Evolutionary conservation across 2,113 vertebrate species (phyloP).

Genomic region (Todiramphus saurophagus): DNA sequence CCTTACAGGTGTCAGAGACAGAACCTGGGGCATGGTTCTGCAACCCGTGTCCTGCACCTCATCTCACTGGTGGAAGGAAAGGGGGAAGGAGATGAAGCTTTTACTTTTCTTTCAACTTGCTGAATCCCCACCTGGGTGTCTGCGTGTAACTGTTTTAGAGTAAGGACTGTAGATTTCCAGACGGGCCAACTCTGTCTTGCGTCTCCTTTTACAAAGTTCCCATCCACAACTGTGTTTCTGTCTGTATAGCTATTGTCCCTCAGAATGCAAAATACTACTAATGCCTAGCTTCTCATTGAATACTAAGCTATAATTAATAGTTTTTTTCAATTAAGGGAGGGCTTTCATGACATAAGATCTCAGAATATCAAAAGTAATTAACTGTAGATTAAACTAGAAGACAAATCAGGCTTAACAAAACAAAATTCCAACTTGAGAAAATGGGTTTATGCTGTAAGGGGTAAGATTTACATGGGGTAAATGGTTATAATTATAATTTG

Average conservation of each 20-base stretch:
- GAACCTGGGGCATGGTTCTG: not conserved
- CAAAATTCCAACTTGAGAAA: not conserved
- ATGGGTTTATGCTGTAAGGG: not conserved
- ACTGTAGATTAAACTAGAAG: not conserved
- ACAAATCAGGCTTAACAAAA: not conserved
- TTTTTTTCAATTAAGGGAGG: not conserved
- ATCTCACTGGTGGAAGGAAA: not conserved
- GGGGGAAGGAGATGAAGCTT: not conserved
- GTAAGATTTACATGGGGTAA: not conserved
- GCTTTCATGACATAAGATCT: not conserved
- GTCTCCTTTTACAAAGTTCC: not conserved
- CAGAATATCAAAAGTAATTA: not conserved
- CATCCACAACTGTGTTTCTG: not conserved
- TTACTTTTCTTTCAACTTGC: not conserved
- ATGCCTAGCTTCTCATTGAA: not conserved
- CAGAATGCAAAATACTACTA: not conserved
- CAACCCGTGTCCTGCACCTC: not conserved
- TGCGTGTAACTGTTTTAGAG: not conserved
- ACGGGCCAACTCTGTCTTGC: not conserved
- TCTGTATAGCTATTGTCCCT: not conserved
- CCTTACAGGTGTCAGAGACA: not conserved
- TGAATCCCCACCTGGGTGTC: not conserved
- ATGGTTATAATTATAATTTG: not conserved
- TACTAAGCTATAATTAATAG: not conserved
- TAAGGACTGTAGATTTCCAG: not conserved